A percentile compares a stretch with the other conserved stretches of the same genome.
These are phyloP conservation scores for Hermetia illucens DNA, from an alignment of 1,140 invertebrate genomes.

Conservation along the genomic window DNA sequence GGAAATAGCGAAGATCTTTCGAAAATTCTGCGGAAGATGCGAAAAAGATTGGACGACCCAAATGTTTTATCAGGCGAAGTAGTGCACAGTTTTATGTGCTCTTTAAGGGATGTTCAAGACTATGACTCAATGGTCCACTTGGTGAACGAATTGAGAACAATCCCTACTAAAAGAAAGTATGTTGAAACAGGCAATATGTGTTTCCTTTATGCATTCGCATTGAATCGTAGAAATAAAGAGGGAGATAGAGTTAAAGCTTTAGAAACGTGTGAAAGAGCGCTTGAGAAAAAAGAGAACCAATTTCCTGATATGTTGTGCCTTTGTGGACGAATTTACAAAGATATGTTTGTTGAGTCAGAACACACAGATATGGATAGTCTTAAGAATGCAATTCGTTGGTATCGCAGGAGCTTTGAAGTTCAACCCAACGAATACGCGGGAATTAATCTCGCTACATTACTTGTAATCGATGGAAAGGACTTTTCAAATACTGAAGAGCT, in stretches of 20 bases:
- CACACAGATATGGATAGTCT: slow-evolving; percentile 81
- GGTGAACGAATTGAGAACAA: slow-evolving; percentile 87
- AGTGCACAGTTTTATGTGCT: slow-evolving; percentile 82
- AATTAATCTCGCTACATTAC: slow-evolving; percentile 93
- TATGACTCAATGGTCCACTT: slow-evolving; percentile 97
- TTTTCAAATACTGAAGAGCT: slow-evolving; percentile 83
- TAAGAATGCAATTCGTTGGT: slow-evolving; percentile 92
- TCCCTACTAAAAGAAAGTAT: slow-evolving; percentile 82
- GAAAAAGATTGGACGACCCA: slow-evolving; percentile 88
- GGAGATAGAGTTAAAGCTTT: slow-evolving; percentile 92
- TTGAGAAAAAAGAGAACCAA: slow-evolving; percentile 85
- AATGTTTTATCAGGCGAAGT: slow-evolving; percentile 91
- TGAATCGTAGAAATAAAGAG: slow-evolving; percentile 86
- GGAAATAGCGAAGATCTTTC: slow-evolving; percentile 64
- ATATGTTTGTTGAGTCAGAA: slow-evolving; percentile 93
- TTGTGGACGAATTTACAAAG: slow-evolving; percentile 97
- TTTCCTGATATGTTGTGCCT: slow-evolving; percentile 96
- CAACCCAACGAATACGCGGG: slow-evolving; percentile 99
- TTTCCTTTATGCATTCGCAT: slow-evolving; percentile 91
- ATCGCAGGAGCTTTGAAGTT: slow-evolving; percentile 93
- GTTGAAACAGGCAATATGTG: slow-evolving; percentile 79
- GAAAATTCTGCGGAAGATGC: slow-evolving; percentile 75
- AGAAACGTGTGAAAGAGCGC: slow-evolving; percentile 76
- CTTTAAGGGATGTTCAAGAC: slow-evolving; percentile 86
- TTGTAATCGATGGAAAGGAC: slow-evolving; percentile 95